phyloP scores from a whole-genome alignment of 2,113 vertebrate species.

The Catharus minimus region DNA sequence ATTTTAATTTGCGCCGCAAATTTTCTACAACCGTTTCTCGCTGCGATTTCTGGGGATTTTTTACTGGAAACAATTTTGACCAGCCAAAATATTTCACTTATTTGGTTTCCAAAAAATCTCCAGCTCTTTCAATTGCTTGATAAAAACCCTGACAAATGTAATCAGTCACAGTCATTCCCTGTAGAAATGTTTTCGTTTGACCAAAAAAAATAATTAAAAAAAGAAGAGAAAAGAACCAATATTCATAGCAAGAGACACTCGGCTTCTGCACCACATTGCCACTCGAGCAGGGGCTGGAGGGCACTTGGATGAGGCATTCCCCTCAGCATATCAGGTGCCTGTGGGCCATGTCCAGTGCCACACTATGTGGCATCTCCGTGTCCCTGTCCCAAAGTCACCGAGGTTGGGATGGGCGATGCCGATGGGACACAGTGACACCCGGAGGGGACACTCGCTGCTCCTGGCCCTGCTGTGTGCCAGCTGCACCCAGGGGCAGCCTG shows the following conservation, averaged over 20 bases:
- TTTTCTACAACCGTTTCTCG: not conserved
- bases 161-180: slow-evolving; percentile 59
- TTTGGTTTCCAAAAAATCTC: slow-evolving; percentile 62
- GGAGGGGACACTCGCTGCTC: fast-evolving
- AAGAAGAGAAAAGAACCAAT: not conserved
- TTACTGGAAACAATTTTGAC: slow-evolving; percentile 50
- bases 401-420: fast-evolving
- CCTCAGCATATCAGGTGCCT: fast-evolving
- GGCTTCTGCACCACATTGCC: not conserved
- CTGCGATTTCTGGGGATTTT: not conserved
- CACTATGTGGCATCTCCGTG: fast-evolving
- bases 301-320: not conserved
- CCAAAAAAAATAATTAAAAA: not conserved
- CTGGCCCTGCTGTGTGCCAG: fast-evolving
- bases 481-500: not conserved
- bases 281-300: not conserved
- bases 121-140: slow-evolving; percentile 44
- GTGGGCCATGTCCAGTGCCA: fast-evolving
- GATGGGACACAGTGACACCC: fast-evolving
- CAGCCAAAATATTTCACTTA: slow-evolving; percentile 63
- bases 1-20: not conserved
- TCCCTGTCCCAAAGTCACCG: not conserved
- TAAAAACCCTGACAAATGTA: slow-evolving; percentile 66
- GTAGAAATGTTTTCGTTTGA: slow-evolving; percentile 49
- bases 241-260: slow-evolving; percentile 26